Conservation (phyloP, 2,888 invertebrate species). For the Rutpela maculata region DNA sequence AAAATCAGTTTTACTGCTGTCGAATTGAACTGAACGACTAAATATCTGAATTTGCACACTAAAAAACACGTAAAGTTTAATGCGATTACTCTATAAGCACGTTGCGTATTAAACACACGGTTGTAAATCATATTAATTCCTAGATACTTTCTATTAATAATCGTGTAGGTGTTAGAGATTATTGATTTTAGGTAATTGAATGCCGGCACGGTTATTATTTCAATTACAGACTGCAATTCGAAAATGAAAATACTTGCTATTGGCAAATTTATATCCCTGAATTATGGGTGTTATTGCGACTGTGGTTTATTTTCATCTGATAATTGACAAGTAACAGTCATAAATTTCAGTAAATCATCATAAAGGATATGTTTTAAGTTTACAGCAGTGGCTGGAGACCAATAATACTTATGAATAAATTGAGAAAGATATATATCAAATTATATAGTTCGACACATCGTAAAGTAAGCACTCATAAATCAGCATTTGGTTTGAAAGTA, state of each 20-base stretch:
- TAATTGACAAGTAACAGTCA: background rate
- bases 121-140: background rate
- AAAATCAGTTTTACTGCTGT: too few relatives aligned
- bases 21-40: too few relatives aligned
- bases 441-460: background rate
- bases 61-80: background rate
- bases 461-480: background rate
- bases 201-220: background rate
- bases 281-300: conserved; percentile 5
- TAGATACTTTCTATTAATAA: conserved; percentile 28
- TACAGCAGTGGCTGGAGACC: background rate
- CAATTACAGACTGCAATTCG: background rate
- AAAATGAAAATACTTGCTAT: background rate
- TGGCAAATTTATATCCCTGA: background rate
- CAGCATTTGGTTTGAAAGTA: background rate
- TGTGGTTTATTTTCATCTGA: background rate
- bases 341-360: conserved; percentile 4
- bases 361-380: conserved; percentile 11
- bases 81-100: background rate
- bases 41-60: too few relatives aligned
- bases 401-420: background rate
- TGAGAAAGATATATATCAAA: background rate
- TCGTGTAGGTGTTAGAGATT: conserved; percentile 27
- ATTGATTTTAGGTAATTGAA: conserved; percentile 15
- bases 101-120: background rate